Evolutionary conservation across 2,113 vertebrate genomes (phyloP).

Genomic region (Athene noctua): DNA sequence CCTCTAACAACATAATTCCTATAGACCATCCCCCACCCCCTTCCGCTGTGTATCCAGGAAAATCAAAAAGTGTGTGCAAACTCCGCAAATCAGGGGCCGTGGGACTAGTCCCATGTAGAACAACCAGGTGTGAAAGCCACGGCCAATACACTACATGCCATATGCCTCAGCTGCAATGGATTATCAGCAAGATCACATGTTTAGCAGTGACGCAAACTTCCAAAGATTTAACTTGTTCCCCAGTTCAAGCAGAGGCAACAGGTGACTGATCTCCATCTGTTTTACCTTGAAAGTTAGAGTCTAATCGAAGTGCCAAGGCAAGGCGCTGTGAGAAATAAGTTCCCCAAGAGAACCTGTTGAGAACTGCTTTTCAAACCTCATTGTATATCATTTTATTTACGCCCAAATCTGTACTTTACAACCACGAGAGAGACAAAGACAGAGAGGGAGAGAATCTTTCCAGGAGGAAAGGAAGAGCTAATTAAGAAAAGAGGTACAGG

Average conservation of each 20-base stretch:
- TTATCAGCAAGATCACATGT: not conserved
- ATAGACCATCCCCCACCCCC: not conserved
- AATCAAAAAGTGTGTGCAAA: constrained; percentile 48
- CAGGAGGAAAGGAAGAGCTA: constrained; percentile 70
- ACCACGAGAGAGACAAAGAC: constrained; percentile 67
- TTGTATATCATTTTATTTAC: constrained; percentile 8
- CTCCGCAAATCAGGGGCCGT: constrained; percentile 27
- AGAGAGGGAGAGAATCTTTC: constrained; percentile 62
- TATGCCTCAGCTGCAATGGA: not conserved
- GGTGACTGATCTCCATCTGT: not conserved
- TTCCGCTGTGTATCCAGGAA: not conserved
- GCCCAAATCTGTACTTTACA: constrained; percentile 73
- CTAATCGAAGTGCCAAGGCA: constrained; percentile 32
- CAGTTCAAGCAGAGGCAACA: not conserved
- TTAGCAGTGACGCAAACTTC: not conserved
- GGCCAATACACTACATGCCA: not conserved
- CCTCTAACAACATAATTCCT: not conserved
- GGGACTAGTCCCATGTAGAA: not conserved
- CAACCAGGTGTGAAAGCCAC: not conserved
- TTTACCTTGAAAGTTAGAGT: not conserved
- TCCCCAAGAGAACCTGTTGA: constrained; percentile 45
- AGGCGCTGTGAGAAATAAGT: constrained; percentile 4
- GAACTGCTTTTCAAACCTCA: constrained; percentile 66
- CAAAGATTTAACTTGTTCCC: not conserved
- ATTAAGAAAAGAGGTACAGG: constrained; percentile 77